Base-by-base conservation (phyloP, 2,113 vertebrate species). In the Anguilla rostrata region DNA sequence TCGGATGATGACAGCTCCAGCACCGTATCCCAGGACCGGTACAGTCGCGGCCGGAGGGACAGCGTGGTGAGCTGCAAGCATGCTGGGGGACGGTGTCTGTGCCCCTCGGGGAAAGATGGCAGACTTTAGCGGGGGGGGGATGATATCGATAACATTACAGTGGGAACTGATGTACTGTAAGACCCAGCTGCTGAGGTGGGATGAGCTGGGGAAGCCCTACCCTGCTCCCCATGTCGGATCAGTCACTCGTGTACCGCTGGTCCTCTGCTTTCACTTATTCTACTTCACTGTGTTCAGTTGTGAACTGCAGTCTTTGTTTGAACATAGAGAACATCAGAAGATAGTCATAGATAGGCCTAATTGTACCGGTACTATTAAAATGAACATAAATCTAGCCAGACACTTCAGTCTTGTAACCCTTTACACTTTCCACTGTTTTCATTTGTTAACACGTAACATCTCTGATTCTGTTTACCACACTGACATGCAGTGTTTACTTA, bases 31-130 rank as follows among this genome's bases (percentile, higher is more conserved):
- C 96, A 96, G 91, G 94, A 96, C 41, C 93, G 87, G 71, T 88
- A 88, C 92, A 90, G 91, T 88, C 91, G 87, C 89, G 94, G 95
- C 89, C 94, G 94, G 90, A 96, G 95, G 91, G 95, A 96, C 91
- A 98, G 96, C 88, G 93, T 94, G 97, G 96, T 98, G 97, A 98
- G 97, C 93, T 16, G 90, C 87, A 88, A 93, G 90, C 81, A 46
- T 22, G 39, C n/a, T 39, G n/a, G n/a, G 39, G 12, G 39, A 39
- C 78, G 14, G 78, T 41, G 18, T 39, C 34, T 34, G 71, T 12
- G 34, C 26, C 9, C n/a, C n/a, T 75, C 11, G 9, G 26, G 7
- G n/a, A 75, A 14, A 26, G 5, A 66, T 22, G 60, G 22, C 3
- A 60, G 15, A 60, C 15, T 60, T 46, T 46, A 46, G 49, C 6